phyloP scores from a whole-genome alignment of 2,113 vertebrate species.

The Probosciger aterrimus region DNA sequence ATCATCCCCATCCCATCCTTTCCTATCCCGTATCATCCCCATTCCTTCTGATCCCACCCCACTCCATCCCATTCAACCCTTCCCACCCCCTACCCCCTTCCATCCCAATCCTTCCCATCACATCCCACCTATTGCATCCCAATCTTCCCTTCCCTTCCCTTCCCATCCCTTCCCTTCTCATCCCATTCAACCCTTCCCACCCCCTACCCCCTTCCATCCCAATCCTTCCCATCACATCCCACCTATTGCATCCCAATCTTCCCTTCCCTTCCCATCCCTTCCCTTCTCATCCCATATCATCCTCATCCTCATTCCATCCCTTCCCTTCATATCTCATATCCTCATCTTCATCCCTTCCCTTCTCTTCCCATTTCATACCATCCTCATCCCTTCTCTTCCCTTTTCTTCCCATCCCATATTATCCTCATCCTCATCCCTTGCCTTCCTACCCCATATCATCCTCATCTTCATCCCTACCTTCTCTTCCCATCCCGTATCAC shows the following conservation, averaged over 20 bases:
- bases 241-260: not conserved
- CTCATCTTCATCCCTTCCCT: not conserved
- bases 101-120: too few relatives aligned
- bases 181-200: too few relatives aligned
- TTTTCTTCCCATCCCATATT: not conserved
- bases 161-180: not conserved
- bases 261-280: not conserved
- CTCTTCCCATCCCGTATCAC: not conserved
- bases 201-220: not conserved
- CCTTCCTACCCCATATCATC: too few relatives aligned
- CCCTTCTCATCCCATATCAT: not conserved
- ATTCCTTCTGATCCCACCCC: not conserved
- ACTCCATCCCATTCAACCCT: not conserved
- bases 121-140: not conserved
- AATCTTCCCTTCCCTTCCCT: not conserved
- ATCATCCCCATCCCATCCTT: too few relatives aligned
- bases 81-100: not conserved
- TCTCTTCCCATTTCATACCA: not conserved
- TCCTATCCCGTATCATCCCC: too few relatives aligned
- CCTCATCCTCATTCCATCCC: not conserved
- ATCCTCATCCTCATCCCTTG: not conserved
- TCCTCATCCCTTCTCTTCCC: not conserved
- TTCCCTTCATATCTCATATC: not conserved
- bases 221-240: too few relatives aligned
- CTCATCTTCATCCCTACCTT: too few relatives aligned